A percentile compares a stretch with the other conserved stretches of the same genome.
Evolutionary conservation across 2,797 vertebrate species (phyloP).

Genomic region (Rhinichthys osculus): DNA sequence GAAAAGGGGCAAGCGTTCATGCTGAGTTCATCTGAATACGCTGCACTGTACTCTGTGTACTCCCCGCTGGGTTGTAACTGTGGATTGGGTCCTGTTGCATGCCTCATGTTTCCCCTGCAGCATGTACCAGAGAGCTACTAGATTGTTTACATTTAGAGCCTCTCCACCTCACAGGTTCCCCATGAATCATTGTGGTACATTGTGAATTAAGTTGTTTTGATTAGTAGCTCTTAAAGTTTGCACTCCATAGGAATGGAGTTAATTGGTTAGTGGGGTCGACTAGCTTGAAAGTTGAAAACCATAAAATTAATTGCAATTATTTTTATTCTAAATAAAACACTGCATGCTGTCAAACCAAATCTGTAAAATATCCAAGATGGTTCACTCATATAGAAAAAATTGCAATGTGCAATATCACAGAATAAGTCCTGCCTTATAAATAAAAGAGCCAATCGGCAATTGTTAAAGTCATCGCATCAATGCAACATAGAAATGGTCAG

Average conservation of each 20-base stretch:
- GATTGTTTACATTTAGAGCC: constrained; percentile 35
- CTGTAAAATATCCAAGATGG: not conserved
- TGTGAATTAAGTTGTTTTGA: not conserved
- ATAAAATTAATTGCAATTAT: not conserved
- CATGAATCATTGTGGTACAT: constrained; percentile 1
- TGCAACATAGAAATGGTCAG: not conserved
- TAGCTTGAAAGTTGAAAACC: not conserved
- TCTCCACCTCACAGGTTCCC: constrained; percentile 27
- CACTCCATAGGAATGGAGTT: not conserved
- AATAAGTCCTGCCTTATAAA: not conserved
- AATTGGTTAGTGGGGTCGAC: not conserved
- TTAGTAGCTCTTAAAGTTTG: not conserved
- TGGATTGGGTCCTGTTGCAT: not conserved
- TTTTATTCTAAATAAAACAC: not conserved
- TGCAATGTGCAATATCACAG: not conserved
- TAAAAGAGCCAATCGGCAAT: not conserved
- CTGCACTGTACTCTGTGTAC: constrained; percentile 34
- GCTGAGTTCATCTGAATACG: constrained; percentile 26
- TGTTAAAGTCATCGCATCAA: not conserved
- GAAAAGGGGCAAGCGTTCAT: not conserved
- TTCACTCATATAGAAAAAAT: not conserved
- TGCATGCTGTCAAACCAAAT: not conserved
- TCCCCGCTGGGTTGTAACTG: constrained; percentile 15
- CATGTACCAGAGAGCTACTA: constrained; percentile 8
- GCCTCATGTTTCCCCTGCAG: constrained; percentile 34